Evolutionary conservation across 1,140 invertebrate genomes (phyloP), one percentile per base, ranked within the genome.

Genomic region (Spodoptera litura): DNA sequence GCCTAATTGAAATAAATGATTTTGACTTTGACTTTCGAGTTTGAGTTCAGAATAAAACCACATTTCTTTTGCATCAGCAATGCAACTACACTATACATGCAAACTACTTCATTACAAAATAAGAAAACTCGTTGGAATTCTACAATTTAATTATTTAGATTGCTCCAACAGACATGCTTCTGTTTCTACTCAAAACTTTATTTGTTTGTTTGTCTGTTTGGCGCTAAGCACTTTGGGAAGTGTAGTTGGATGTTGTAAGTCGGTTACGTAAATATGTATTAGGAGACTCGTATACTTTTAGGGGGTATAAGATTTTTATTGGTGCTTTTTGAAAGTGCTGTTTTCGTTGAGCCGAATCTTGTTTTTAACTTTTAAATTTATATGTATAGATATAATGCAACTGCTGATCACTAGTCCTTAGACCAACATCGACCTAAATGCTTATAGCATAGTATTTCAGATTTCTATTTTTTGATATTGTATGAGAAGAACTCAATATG

Each of bases 141-240:
- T 31, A 68, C 64, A 68, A 31, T 44, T 44, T 44, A 44, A 44
- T 68, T 68, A 53, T 53, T 68, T 68, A 68, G 64, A 52, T 52
- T 70, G 66, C 25, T 35, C 2, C 13, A 55, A 12, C 66, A 12
- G 27, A 70, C 66, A 70, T 13, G 66, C 53, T 70, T 52, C 66
- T 70, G 51, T 70, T 49, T 70, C 25, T 31, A 70, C 8, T 9
- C 49, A 25, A 53, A 70, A 70, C 20, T 70, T 70, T 70, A 64
- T 64, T n/a, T 64, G 38, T 44, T 5, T 70, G 25, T 70, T 70
- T 70, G 13, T 53, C 49, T 51, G 44, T 70, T 68, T 68, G 49
- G 53, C 27, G 49, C 15, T 53, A 31, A 49, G 38, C 10, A 70
- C 35, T 9, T n/a, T 25, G 11, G n/a, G 8, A 31, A 8, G 66